These are phyloP conservation scores for Brachynemurus nebulosus DNA, from an alignment of 2,888 invertebrate genomes.

Conservation along the genomic window DNA sequence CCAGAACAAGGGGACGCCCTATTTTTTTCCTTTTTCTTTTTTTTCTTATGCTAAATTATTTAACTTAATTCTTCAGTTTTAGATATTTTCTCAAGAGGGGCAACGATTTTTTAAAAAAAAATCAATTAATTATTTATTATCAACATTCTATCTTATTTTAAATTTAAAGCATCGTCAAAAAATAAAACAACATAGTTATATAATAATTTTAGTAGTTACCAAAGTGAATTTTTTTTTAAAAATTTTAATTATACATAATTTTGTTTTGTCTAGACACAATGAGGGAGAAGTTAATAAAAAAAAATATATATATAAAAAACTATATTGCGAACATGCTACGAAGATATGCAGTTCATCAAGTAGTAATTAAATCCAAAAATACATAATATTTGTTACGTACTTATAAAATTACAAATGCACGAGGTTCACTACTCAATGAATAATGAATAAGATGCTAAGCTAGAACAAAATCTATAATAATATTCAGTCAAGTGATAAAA, in stretches of 20 bases:
- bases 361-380: neutral
- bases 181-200: slow-evolving; percentile 7
- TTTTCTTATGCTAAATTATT: slow-evolving; percentile 1
- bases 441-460: neutral
- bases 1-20: too few species aligned
- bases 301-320: neutral
- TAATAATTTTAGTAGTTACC: slow-evolving; percentile 3
- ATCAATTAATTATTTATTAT: slow-evolving; percentile 1
- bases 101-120: slow-evolving; percentile 4
- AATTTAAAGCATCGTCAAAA: slow-evolving; percentile 4
- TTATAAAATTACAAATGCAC: neutral
- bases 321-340: neutral
- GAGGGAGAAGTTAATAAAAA: slow-evolving; percentile 2
- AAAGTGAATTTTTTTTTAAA: slow-evolving; percentile 1
- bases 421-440: neutral
- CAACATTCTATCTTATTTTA: slow-evolving; percentile 3
- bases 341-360: neutral
- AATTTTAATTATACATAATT: slow-evolving; percentile 3
- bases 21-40: too few species aligned
- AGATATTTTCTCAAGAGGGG: neutral
- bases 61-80: neutral
- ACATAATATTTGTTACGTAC: neutral
- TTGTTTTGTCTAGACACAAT: neutral
- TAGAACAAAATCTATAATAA: neutral
- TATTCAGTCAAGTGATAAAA: neutral